Evolutionary conservation across 1,140 invertebrate species (phyloP).

Genomic region (Drosophila pseudoananassae): DNA sequence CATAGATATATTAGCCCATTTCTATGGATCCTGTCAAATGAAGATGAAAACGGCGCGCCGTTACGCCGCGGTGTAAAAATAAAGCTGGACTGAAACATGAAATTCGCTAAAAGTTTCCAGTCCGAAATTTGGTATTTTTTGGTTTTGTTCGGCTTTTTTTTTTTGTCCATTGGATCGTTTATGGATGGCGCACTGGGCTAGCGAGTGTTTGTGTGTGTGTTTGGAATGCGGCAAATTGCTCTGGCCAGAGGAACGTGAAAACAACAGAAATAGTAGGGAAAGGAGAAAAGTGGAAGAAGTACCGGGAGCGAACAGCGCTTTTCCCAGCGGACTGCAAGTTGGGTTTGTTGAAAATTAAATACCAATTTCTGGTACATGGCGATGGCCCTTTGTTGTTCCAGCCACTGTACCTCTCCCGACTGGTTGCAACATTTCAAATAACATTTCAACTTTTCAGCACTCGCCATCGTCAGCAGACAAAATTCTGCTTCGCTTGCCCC

Average conservation of each 20-base stretch:
- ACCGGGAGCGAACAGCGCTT: slow-evolving; percentile 30
- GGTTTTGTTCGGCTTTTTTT: slow-evolving; percentile 14
- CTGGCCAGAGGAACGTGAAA: slow-evolving; percentile 38
- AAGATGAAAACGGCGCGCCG: slow-evolving; percentile 25
- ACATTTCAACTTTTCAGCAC: slow-evolving; percentile 76
- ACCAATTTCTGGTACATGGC: slow-evolving; percentile 75
- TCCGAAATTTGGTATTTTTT: slow-evolving; percentile 31
- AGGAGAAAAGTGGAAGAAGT: slow-evolving; percentile 1
- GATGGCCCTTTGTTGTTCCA: slow-evolving; percentile 36
- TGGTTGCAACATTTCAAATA: slow-evolving; percentile 80
- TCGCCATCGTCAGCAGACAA: slow-evolving; percentile 69
- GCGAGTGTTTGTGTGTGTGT: slow-evolving; percentile 23
- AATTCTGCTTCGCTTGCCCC: slow-evolving; percentile 44
- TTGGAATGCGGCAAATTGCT: slow-evolving; percentile 72
- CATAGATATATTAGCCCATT: slow-evolving; percentile 31
- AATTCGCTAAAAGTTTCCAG: slow-evolving; percentile 27
- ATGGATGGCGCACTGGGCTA: slow-evolving; percentile 43
- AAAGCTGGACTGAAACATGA: slow-evolving; percentile 21
- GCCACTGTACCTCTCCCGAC: slow-evolving; percentile 39
- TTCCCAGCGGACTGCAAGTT: slow-evolving; percentile 72
- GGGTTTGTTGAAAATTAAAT: slow-evolving; percentile 81
- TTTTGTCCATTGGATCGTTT: slow-evolving; percentile 29
- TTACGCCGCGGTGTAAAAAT: not conserved
- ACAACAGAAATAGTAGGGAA: slow-evolving; percentile 19
- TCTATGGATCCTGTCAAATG: slow-evolving; percentile 27